phyloP scores from a whole-genome alignment of 2,113 vertebrate species.

The Etia nguti region DNA sequence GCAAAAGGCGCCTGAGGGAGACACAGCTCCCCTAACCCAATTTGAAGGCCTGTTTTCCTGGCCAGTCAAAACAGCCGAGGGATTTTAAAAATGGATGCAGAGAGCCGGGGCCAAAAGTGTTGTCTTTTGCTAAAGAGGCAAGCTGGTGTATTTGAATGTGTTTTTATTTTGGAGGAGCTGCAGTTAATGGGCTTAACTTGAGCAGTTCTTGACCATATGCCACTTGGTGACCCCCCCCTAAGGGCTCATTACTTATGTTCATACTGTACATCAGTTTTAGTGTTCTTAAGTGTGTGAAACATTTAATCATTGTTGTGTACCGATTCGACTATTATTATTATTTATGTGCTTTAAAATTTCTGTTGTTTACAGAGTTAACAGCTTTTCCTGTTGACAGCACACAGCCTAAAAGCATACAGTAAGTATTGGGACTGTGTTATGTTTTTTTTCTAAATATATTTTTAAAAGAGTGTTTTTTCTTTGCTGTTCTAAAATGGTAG shows the following conservation, averaged over 20 bases:
- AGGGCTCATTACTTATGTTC: neutral
- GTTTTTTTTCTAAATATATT: neutral
- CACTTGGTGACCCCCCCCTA: neutral
- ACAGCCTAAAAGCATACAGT: neutral
- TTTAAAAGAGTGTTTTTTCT: neutral
- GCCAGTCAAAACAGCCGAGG: conserved; percentile 34
- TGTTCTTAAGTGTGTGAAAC: neutral
- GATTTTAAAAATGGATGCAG: conserved; percentile 44
- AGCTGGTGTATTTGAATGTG: neutral
- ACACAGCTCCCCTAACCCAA: conserved; percentile 51
- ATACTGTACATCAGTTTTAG: neutral
- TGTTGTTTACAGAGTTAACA: neutral
- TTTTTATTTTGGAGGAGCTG: neutral
- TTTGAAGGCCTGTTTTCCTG: conserved; percentile 45
- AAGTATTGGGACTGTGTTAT: neutral
- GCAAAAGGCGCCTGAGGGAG: conserved; percentile 47
- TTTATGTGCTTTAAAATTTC: too few relatives aligned
- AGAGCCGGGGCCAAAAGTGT: neutral
- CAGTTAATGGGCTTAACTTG: conserved; percentile 2
- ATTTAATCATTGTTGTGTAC: neutral
- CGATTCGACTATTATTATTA: neutral
- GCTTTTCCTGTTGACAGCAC: neutral
- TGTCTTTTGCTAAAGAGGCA: neutral
- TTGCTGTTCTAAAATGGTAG: neutral
- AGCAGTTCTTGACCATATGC: neutral